Evolutionary conservation across 1,140 invertebrate genomes (phyloP).

Genomic region (Bombus ignitus): DNA sequence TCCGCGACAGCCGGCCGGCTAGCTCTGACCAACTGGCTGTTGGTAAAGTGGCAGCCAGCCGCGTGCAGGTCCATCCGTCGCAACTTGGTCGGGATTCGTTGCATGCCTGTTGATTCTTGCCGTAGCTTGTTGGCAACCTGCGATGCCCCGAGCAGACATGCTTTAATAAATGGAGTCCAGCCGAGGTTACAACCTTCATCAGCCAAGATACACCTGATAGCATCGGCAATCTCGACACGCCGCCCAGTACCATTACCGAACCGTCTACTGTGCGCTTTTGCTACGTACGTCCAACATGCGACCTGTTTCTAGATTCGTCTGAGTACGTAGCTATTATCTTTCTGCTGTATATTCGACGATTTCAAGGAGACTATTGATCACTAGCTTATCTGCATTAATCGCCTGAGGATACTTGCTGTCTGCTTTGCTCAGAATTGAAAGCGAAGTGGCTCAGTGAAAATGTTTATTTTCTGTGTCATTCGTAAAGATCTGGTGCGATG

Average conservation of each 20-base stretch:
- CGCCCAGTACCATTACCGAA: slow-evolving; percentile 72
- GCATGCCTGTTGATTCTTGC: slow-evolving; percentile 23
- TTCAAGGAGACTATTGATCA: not conserved
- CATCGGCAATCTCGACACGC: slow-evolving; percentile 77
- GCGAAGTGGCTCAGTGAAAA: too few relatives aligned
- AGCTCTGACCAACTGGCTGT: slow-evolving; percentile 20
- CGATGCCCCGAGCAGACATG: slow-evolving; percentile 63
- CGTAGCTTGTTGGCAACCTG: slow-evolving; percentile 21
- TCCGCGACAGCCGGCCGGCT: slow-evolving; percentile 15
- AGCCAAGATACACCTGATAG: slow-evolving; percentile 76
- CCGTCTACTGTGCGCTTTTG: slow-evolving; percentile 67
- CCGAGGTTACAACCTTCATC: slow-evolving; percentile 79
- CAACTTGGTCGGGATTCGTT: not conserved
- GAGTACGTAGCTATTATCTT: not conserved
- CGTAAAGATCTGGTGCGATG: too few relatives aligned
- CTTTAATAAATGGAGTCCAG: slow-evolving; percentile 78
- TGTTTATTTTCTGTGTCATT: too few relatives aligned
- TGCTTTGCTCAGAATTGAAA: too few relatives aligned
- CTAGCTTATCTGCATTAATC: too few relatives aligned
- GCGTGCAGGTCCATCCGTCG: not conserved
- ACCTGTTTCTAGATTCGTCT: slow-evolving; percentile 21
- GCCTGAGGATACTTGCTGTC: too few relatives aligned
- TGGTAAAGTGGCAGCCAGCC: not conserved
- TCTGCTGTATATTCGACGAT: not conserved
- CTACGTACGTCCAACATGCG: slow-evolving; percentile 30